Percentiles rank a stretch among this genome's conserved stretches.
Conservation (phyloP, 2,113 vertebrate species). For the Tretioscincus oriximinensis region DNA sequence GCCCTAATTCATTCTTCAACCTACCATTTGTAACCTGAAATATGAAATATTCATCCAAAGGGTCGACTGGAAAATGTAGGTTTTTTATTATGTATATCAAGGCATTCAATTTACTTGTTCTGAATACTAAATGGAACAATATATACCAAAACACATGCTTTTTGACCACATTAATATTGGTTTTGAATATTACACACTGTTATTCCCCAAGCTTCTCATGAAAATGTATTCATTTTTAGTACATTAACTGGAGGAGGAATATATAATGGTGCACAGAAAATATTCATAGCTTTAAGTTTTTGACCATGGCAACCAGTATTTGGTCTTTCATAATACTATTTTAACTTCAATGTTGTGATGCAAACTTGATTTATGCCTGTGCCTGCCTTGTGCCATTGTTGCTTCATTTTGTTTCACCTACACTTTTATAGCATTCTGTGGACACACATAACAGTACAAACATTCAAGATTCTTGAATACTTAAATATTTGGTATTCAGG, state of each 20-base stretch:
- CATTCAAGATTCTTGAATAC: background rate
- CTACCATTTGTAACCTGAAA: conserved; percentile 3
- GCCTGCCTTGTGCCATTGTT: background rate
- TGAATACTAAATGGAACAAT: conserved; percentile 19
- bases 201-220: background rate
- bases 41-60: conserved; percentile 24
- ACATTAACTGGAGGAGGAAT: background rate
- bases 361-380: background rate
- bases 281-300: background rate
- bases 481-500: too few relatives aligned
- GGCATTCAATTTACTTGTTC: conserved; percentile 9
- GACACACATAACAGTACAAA: background rate
- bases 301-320: background rate
- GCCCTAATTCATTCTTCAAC: conserved; percentile 1
- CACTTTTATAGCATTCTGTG: background rate
- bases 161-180: conserved; percentile 6
- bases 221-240: background rate
- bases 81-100: background rate
- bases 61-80: conserved; percentile 7
- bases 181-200: conserved; percentile 27
- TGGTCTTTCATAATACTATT: conserved; percentile 26
- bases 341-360: conserved; percentile 21
- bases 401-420: background rate
- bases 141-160: conserved; percentile 24
- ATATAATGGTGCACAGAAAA: conserved; percentile 10